phyloP scores from a whole-genome alignment of 2,888 invertebrate species.

The Drosophila nigricruria region DNA sequence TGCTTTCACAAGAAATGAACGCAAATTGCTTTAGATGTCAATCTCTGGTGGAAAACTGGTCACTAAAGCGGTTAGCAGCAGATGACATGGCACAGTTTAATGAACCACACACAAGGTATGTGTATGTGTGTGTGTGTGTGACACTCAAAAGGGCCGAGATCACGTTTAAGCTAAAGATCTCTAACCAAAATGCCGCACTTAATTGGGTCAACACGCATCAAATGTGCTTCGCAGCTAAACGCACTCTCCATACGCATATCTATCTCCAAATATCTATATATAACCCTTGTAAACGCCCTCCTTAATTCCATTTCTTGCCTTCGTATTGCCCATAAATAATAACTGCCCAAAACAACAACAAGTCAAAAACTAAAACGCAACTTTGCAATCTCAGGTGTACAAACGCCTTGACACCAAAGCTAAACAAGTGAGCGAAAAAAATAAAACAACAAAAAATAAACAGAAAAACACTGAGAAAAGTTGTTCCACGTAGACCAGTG shows the following conservation, averaged over 20 bases:
- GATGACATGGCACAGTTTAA: conserved; percentile 62
- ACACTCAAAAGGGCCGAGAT: conserved; percentile 57
- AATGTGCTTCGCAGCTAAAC: conserved; percentile 15
- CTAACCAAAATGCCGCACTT: conserved; percentile 29
- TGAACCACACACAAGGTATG: conserved; percentile 53
- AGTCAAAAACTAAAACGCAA: conserved; percentile 50
- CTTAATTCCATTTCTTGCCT: background rate
- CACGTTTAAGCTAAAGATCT: conserved; percentile 53
- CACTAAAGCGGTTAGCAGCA: conserved; percentile 30
- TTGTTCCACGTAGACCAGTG: conserved; percentile 42
- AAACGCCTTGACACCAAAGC: conserved; percentile 77
- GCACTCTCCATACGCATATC: conserved; percentile 1
- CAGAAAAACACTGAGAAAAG: conserved; percentile 43
- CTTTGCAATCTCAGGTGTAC: conserved; percentile 82
- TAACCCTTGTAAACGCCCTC: conserved; percentile 1
- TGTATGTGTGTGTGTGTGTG: conserved; percentile 47
- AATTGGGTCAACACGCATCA: conserved; percentile 56
- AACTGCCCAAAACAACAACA: conserved; percentile 34
- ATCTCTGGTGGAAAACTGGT: conserved; percentile 74
- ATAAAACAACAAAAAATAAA: background rate
- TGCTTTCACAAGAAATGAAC: conserved; percentile 74
- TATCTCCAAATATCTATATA: background rate
- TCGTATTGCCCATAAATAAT: conserved; percentile 46
- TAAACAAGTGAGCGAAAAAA: conserved; percentile 44
- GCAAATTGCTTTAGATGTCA: conserved; percentile 73